These are phyloP conservation scores for Ectropis crepuscularia DNA, from an alignment of 2,888 invertebrate species.

Conservation along the genomic window DNA sequence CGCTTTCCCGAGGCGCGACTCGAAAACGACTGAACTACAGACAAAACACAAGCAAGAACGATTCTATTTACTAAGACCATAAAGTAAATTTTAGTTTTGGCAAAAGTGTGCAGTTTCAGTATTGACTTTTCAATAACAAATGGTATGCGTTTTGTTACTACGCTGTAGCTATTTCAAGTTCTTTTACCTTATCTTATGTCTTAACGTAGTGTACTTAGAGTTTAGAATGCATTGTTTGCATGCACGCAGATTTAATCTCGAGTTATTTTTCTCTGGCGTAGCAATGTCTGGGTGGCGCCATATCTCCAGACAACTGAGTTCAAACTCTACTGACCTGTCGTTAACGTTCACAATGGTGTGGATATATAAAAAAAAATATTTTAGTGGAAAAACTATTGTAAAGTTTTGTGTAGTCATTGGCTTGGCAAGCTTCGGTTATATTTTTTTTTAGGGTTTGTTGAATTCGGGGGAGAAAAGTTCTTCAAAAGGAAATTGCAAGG, in stretches of 20 bases:
- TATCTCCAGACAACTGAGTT: slow-evolving; percentile 36
- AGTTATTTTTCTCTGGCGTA: slow-evolving; percentile 52
- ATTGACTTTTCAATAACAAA: slow-evolving; percentile 55
- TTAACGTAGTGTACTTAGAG: slow-evolving; percentile 3
- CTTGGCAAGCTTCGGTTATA: slow-evolving; percentile 13
- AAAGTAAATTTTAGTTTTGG: slow-evolving; percentile 31
- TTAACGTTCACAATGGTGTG: neutral
- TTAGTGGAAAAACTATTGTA: slow-evolving; percentile 24
- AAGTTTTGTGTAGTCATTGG: slow-evolving; percentile 23
- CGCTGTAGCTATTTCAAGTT: slow-evolving; percentile 31
- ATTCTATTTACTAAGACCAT: neutral
- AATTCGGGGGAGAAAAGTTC: neutral
- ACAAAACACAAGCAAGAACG: neutral
- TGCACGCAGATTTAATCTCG: slow-evolving; percentile 32
- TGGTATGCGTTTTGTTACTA: slow-evolving; percentile 46
- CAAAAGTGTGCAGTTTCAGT: slow-evolving; percentile 45
- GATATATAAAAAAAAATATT: neutral
- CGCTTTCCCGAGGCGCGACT: slow-evolving; percentile 52
- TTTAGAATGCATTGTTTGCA: slow-evolving; percentile 16
- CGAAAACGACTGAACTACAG: slow-evolving; percentile 45
- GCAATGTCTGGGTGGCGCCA: slow-evolving; percentile 60
- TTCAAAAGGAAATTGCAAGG: slow-evolving; percentile 5
- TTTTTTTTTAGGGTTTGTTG: slow-evolving; percentile 8
- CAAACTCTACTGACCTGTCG: neutral
- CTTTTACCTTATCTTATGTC: slow-evolving; percentile 29